Conservation (phyloP, 2,113 vertebrate species). For the Corythaeola cristata region DNA sequence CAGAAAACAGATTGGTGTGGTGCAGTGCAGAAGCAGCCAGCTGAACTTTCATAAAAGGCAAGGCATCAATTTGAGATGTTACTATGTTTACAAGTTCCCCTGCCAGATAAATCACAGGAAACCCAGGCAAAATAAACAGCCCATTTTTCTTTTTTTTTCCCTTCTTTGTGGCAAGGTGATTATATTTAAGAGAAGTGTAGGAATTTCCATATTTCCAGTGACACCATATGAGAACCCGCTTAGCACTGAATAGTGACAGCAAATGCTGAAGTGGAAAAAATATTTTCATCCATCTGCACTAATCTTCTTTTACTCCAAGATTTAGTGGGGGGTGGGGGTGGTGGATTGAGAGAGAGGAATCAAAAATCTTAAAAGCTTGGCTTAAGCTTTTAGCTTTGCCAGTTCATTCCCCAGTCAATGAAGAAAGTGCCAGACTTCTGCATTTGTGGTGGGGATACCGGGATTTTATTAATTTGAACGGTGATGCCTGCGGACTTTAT, state of each 20-base stretch:
- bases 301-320: constrained; percentile 68
- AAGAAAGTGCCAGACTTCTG: constrained; percentile 45
- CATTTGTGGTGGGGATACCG: constrained; percentile 28
- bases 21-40: not conserved
- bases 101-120: not conserved
- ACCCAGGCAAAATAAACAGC: constrained; percentile 23
- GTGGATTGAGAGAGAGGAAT: constrained; percentile 19
- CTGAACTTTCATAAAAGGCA: not conserved
- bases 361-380: constrained; percentile 50
- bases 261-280: constrained; percentile 68
- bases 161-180: constrained; percentile 40
- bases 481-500: constrained; percentile 40
- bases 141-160: not conserved
- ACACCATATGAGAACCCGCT: constrained; percentile 47
- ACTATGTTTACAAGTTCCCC: not conserved
- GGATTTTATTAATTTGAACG: constrained; percentile 53
- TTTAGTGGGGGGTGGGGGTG: not conserved
- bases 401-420: constrained; percentile 39
- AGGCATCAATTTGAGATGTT: not conserved
- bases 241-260: constrained; percentile 56
- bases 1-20: not conserved
- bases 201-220: constrained; percentile 56
- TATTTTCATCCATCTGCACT: constrained; percentile 63
- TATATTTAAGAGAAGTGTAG: constrained; percentile 34
- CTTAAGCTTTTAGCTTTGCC: constrained; percentile 54